Percentiles rank a stretch among this genome's conserved stretches.
Evolutionary conservation across 1,140 invertebrate species (phyloP).

Genomic region (Arctopsyche grandis): DNA sequence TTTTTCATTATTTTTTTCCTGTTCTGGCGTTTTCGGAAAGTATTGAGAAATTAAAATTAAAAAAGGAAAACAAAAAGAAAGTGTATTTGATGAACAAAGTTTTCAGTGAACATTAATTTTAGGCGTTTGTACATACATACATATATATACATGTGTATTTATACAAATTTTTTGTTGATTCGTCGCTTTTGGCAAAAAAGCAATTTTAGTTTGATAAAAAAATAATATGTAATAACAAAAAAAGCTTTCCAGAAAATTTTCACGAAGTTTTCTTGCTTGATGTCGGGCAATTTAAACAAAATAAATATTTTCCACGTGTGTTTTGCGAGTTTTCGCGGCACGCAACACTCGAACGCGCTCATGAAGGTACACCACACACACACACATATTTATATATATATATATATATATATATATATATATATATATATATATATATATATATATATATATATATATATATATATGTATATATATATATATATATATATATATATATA

Average conservation of each 20-base stretch:
- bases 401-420: too few species aligned
- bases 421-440: background rate
- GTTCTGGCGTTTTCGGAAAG: background rate
- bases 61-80: conserved; percentile 1
- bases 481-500: background rate
- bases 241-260: background rate
- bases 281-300: background rate
- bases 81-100: background rate
- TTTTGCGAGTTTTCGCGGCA: too few species aligned
- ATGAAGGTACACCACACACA: too few species aligned
- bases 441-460: background rate
- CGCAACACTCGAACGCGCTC: too few species aligned
- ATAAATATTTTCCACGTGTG: background rate
- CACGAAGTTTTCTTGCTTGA: background rate
- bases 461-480: background rate
- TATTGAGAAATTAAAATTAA: conserved; percentile 1
- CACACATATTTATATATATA: too few species aligned
- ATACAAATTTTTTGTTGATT: background rate
- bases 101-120: background rate
- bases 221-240: background rate
- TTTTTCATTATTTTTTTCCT: background rate
- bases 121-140: background rate
- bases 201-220: background rate
- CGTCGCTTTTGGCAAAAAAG: background rate
- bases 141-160: background rate